These are phyloP conservation scores for Miichthys miiuy DNA, from an alignment of 2,797 vertebrate genomes.

Conservation along the genomic window DNA sequence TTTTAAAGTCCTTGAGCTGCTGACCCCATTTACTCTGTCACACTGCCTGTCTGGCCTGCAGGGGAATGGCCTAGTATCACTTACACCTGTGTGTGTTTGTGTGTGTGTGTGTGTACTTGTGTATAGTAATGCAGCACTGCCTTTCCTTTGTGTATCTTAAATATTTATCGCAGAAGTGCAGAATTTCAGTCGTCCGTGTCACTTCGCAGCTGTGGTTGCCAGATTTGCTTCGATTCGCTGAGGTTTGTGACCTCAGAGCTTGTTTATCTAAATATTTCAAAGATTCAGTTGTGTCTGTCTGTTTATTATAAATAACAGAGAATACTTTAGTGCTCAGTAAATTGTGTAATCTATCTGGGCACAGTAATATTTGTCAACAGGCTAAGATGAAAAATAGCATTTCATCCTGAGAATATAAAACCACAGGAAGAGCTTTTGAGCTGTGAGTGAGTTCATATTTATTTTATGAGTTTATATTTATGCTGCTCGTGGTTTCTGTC, in stretches of 20 bases:
- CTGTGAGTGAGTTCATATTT: too few relatives aligned
- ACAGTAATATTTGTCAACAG: background rate
- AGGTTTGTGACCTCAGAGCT: background rate
- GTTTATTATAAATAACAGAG: background rate
- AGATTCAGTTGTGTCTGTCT: too few relatives aligned
- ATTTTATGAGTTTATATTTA: too few relatives aligned
- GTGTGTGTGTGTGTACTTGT: constrained; percentile 9
- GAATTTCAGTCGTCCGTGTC: background rate
- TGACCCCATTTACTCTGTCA: constrained; percentile 63
- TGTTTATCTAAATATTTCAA: background rate
- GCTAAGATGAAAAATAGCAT: background rate
- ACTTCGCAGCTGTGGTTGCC: background rate
- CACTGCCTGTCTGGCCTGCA: constrained; percentile 30
- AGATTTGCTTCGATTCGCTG: background rate
- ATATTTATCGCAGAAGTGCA: constrained; percentile 4
- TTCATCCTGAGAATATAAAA: too few relatives aligned
- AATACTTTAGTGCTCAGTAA: background rate
- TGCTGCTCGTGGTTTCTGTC: too few relatives aligned
- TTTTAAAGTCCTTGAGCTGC: constrained; percentile 63
- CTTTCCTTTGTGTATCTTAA: constrained; percentile 2
- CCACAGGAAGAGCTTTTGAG: too few relatives aligned
- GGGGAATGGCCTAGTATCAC: constrained; percentile 43
- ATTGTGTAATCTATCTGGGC: background rate
- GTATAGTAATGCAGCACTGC: background rate
- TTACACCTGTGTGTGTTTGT: constrained; percentile 42